Evolutionary conservation across 2,888 invertebrate species (phyloP), one percentile per base, ranked within the genome.

Genomic region (Scaptomyza reducta): DNA sequence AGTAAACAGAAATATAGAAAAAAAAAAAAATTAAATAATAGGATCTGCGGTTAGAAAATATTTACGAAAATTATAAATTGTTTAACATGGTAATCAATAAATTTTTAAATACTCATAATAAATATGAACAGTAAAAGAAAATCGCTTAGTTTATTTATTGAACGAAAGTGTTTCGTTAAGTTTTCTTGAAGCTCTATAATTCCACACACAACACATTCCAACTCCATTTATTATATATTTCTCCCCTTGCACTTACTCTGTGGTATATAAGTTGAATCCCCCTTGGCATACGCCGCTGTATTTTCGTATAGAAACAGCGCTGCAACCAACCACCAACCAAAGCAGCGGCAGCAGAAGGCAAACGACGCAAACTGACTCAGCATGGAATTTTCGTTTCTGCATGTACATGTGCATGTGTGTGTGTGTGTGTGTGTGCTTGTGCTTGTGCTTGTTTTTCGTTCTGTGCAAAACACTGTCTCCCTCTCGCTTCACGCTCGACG

Each of bases 241-340:
- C 11, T 13, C 16, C 9, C 16, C 31, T 1, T 9, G n/a, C 6
- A n/a, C 0, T 27, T 31, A 22, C 18, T 10, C 1, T n/a, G 18
- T 18, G 31, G 40, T 3, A 9, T 40, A 40, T 40, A 40, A 16
- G 18, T 9, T 13, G n/a, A 3, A 18, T 13, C 0, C 59, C 71
- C 56, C 41, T 25, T 14, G 18, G 42, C 42, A 22, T 7, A 45
- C 74, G 67, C 16, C 61, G 41, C 77, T 74, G 74, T 27, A 3
- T 58, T 76, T 53, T 71, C 66, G 61, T 76, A 76, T 35, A 59
- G 59, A 67, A 76, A 74, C 70, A 60, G 44, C 62, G 71, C 71
- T 70, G 83, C 80, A 77, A 62, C 80, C 88, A 71, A 73, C 81
- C 83, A 88, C 86, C 88, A 87, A 89, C 89, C 89, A 84, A 81